phyloP scores from a whole-genome alignment of 2,888 invertebrate species.

The Mimumesa dahlbomi region DNA sequence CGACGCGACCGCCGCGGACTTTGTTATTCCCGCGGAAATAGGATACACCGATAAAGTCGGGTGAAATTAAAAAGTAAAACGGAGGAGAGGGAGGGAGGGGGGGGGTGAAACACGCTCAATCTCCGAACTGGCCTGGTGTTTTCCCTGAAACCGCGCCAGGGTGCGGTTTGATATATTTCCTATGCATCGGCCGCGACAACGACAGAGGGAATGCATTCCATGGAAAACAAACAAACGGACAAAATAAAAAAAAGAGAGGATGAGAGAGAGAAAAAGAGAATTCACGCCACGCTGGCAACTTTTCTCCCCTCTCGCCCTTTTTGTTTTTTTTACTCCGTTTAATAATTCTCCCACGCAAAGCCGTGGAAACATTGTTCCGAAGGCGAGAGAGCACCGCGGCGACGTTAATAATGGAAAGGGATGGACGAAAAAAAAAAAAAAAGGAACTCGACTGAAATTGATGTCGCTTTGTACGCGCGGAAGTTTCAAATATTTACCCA shows the following conservation, averaged over 20 bases:
- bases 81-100: too few species aligned
- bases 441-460: too few species aligned
- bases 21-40: constrained; percentile 26
- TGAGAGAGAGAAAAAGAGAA: neutral
- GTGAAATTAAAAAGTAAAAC: constrained; percentile 25
- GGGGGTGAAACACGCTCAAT: constrained; percentile 25
- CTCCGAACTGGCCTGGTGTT: constrained; percentile 9
- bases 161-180: constrained; percentile 4
- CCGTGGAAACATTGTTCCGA: neutral
- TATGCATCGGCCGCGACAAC: neutral
- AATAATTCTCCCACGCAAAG: constrained; percentile 11
- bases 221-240: neutral
- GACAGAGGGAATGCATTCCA: neutral
- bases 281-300: too few species aligned
- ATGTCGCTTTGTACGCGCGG: too few species aligned
- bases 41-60: neutral
- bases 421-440: too few species aligned
- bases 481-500: too few species aligned
- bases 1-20: constrained; percentile 9
- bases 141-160: neutral
- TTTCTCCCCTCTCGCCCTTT: too few species aligned
- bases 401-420: too few species aligned
- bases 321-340: constrained; percentile 14
- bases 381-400: neutral
- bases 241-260: too few species aligned